Conservation (phyloP, 2,113 vertebrate species). For the Chroicocephalus ridibundus region DNA sequence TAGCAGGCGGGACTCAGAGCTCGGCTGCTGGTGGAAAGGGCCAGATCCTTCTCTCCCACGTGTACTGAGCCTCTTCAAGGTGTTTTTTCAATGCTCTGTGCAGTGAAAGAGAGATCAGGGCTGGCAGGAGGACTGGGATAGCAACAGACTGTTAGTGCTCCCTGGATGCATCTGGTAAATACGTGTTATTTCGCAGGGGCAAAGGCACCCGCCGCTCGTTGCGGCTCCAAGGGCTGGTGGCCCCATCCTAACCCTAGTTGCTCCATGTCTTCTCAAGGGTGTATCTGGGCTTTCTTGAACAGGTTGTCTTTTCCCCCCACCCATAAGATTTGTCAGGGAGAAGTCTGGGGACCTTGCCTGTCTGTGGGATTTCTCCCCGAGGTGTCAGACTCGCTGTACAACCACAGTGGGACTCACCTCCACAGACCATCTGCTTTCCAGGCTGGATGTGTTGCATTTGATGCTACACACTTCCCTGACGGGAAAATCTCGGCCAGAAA, state of each 20-base stretch:
- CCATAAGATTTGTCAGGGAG: background rate
- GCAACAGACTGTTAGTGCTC: background rate
- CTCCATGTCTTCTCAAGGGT: background rate
- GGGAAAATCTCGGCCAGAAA: background rate
- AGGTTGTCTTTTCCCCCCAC: background rate
- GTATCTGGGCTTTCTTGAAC: background rate
- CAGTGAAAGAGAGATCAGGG: background rate
- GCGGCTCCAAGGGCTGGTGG: background rate
- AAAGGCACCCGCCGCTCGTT: accelerated
- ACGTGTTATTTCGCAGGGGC: accelerated
- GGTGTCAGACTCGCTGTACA: slow-evolving; percentile 1
- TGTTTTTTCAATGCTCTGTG: background rate
- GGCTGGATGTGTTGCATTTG: background rate
- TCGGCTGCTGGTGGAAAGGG: background rate
- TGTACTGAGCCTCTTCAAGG: background rate
- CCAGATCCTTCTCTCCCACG: background rate
- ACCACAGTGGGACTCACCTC: slow-evolving; percentile 14
- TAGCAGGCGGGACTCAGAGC: background rate
- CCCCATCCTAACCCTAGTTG: background rate
- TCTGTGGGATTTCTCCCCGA: background rate
- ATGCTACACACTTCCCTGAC: background rate
- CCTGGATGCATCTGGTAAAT: background rate
- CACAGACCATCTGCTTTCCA: slow-evolving; percentile 30
- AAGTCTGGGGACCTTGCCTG: background rate
- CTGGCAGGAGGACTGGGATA: background rate